Conservation (phyloP, 2,113 vertebrate genomes). For the Bettongia penicillata region DNA sequence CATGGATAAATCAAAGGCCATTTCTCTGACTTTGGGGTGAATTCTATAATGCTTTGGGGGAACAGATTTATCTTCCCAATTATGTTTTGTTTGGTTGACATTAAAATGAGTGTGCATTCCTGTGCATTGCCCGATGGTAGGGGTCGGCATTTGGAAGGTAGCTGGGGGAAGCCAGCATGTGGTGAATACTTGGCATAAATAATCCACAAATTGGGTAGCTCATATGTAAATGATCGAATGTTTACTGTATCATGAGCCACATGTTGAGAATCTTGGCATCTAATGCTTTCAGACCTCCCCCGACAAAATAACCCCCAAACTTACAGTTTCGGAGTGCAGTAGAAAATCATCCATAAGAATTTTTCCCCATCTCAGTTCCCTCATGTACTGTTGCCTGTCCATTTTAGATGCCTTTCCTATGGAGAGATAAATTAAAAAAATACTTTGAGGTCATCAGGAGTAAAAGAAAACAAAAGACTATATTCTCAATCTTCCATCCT, state of each 20-base stretch:
- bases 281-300: neutral
- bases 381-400: neutral
- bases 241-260: neutral
- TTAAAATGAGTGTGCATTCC: fast-evolving
- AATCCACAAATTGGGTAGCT: neutral
- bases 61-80: neutral
- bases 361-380: neutral
- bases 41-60: neutral
- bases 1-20: neutral
- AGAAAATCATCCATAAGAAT: neutral
- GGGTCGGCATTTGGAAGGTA: neutral
- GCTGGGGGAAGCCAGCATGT: neutral
- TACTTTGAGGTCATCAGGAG: neutral
- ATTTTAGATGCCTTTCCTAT: neutral
- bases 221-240: neutral
- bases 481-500: neutral
- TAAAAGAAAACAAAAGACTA: neutral
- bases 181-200: neutral
- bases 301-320: neutral
- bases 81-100: neutral
- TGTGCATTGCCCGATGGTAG: neutral
- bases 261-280: neutral
- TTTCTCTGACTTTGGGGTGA: neutral
- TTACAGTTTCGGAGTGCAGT: neutral
- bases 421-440: neutral